Conservation (phyloP, 2,797 vertebrate species). For the Siniperca obscura region DNA sequence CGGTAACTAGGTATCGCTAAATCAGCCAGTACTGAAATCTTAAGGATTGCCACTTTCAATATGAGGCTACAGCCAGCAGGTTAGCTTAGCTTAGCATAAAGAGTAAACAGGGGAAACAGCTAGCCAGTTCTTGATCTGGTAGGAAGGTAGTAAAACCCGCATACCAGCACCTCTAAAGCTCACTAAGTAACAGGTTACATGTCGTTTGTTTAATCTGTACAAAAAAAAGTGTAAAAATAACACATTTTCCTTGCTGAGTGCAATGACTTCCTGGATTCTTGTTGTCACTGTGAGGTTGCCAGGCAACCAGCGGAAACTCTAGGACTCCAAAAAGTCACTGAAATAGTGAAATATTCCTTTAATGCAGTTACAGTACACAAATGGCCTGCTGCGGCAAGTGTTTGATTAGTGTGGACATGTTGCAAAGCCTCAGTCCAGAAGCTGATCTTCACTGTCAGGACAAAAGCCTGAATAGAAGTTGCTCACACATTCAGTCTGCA, state of each 20-base stretch:
- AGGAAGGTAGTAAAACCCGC: not conserved
- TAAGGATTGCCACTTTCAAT: no score
- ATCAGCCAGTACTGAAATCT: no score
- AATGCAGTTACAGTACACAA: not conserved
- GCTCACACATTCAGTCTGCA: not conserved
- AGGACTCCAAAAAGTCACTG: conserved; percentile 11
- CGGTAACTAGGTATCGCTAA: no score
- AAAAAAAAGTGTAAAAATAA: not conserved
- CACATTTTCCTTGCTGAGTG: not conserved
- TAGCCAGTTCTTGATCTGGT: no score
- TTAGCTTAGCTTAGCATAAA: not conserved
- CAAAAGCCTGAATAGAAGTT: not conserved
- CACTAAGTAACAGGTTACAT: not conserved
- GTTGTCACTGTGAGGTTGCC: not conserved
- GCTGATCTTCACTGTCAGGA: not conserved
- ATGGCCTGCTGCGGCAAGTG: no score
- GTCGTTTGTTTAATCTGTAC: not conserved
- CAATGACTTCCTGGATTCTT: conserved; percentile 11
- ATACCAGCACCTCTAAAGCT: not conserved
- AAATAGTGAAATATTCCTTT: not conserved
- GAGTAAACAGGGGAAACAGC: not conserved
- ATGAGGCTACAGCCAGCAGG: not conserved
- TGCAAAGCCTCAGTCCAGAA: not conserved
- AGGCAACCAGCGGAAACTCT: not conserved
- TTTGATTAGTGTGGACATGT: no score